phyloP scores from a whole-genome alignment of 2,888 invertebrate genomes.

The Pseudococcus jackbeardsleyi region DNA sequence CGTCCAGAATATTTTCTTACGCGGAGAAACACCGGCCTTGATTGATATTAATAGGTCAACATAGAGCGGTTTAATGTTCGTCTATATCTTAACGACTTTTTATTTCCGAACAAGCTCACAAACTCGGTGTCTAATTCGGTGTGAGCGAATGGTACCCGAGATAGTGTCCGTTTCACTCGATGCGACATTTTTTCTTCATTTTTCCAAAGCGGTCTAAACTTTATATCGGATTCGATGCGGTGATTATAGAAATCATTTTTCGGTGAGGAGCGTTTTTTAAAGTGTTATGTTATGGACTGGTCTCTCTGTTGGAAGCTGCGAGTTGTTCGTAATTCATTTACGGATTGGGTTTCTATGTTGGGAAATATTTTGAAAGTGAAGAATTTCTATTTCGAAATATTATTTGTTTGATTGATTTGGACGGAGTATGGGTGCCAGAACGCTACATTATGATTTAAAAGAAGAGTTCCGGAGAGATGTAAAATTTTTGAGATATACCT shows the following conservation, averaged over 20 bases:
- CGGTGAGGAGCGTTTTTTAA: too few species aligned
- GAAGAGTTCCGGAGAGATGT: too few species aligned
- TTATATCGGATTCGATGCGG: background rate
- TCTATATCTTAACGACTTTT: constrained; percentile 3
- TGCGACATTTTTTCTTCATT: background rate
- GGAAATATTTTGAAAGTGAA: too few species aligned
- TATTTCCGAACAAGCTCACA: background rate
- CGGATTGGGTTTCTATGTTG: background rate
- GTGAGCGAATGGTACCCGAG: background rate
- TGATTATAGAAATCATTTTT: background rate
- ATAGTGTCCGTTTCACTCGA: constrained; percentile 1
- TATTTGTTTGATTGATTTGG: too few species aligned
- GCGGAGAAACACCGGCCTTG: constrained; percentile 3
- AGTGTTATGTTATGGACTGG: background rate
- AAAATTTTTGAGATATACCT: too few species aligned
- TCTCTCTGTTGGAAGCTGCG: background rate
- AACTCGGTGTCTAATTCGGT: background rate
- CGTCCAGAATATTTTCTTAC: background rate
- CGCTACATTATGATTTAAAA: too few species aligned
- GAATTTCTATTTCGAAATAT: too few species aligned
- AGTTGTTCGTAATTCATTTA: background rate
- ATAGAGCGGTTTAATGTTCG: constrained; percentile 29
- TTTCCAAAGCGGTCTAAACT: background rate
- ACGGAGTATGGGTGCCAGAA: too few species aligned
- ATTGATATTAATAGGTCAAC: constrained; percentile 36